phyloP scores from a whole-genome alignment of 2,888 invertebrate species.

The Nephrotoma guestfalica region DNA sequence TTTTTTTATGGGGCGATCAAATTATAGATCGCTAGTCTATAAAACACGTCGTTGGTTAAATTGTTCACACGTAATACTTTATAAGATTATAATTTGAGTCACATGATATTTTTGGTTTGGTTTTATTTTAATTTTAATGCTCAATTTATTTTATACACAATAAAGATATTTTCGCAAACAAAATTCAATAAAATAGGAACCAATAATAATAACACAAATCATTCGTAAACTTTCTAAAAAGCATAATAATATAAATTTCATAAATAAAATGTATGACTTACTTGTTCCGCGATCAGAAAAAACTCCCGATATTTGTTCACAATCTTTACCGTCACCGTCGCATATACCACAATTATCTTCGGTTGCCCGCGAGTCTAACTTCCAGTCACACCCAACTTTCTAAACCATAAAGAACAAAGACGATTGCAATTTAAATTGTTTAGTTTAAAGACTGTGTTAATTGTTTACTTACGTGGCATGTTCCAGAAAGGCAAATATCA shows the following conservation, averaged over 20 bases:
- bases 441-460: background rate
- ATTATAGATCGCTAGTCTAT: too few species aligned
- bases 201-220: background rate
- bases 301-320: constrained; percentile 39
- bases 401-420: constrained; percentile 19
- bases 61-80: too few species aligned
- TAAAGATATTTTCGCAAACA: too few species aligned
- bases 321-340: constrained; percentile 50
- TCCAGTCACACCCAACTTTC: constrained; percentile 53
- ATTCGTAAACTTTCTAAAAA: background rate
- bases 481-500: constrained; percentile 48
- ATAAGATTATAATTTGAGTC: too few species aligned
- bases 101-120: too few species aligned
- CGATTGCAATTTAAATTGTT: background rate
- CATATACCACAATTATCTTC: constrained; percentile 55
- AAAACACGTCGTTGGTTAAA: too few species aligned
- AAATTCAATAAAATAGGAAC: too few species aligned
- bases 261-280: background rate
- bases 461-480: constrained; percentile 38
- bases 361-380: constrained; percentile 44
- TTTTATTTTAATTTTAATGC: too few species aligned
- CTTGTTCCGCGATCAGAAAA: constrained; percentile 35
- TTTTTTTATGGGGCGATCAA: too few species aligned
- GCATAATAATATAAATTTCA: background rate
- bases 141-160: too few species aligned